Evolutionary conservation across 2,797 vertebrate species (phyloP).

Genomic region (Chanos chanos): DNA sequence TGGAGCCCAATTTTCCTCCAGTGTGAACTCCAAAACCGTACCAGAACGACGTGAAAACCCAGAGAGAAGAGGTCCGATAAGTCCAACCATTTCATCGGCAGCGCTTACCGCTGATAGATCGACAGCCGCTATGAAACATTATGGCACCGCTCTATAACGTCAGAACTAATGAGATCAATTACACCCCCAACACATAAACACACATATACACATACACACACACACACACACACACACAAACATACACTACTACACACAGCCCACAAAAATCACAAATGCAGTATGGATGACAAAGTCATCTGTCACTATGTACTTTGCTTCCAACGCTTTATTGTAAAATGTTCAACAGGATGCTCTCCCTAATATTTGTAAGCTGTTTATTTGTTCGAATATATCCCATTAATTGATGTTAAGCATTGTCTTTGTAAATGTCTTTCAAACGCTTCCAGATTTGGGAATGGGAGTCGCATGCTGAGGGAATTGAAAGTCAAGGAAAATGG

Average conservation of each 20-base stretch:
- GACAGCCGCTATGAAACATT: slow-evolving; percentile 20
- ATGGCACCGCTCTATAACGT: slow-evolving; percentile 18
- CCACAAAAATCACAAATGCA: background rate
- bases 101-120: slow-evolving; percentile 21
- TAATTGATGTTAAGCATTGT: slow-evolving; percentile 42
- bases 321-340: slow-evolving; percentile 13
- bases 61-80: slow-evolving; percentile 10
- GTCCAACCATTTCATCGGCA: slow-evolving; percentile 19
- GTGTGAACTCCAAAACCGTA: slow-evolving; percentile 15
- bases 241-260: background rate
- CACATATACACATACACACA: background rate
- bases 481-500: slow-evolving; percentile 61
- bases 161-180: slow-evolving; percentile 28
- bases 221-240: background rate
- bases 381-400: slow-evolving; percentile 39
- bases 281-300: background rate
- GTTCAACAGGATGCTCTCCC: slow-evolving; percentile 32
- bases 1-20: slow-evolving; percentile 22
- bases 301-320: background rate
- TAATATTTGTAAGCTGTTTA: slow-evolving; percentile 44
- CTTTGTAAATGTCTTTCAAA: slow-evolving; percentile 43
- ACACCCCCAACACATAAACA: background rate
- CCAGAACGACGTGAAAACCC: background rate
- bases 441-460: slow-evolving; percentile 40
- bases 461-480: slow-evolving; percentile 48